Conservation (phyloP, 2,797 vertebrate genomes). For the Xiphorhynchus erythropygius region DNA sequence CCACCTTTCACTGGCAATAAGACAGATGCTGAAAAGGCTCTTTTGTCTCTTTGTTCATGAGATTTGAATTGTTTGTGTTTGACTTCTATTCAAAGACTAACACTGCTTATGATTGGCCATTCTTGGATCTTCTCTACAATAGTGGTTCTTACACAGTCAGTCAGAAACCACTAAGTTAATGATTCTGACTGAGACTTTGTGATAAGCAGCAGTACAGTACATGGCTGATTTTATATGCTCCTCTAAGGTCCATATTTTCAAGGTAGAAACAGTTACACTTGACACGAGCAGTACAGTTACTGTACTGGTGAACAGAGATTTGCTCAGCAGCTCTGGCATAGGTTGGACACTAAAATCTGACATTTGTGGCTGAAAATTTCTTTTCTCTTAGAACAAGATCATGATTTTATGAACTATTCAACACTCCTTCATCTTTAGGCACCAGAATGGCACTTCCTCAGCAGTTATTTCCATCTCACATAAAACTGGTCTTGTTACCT, state of each 20-base stretch:
- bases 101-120: background rate
- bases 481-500: background rate
- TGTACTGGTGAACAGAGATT: background rate
- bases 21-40: background rate
- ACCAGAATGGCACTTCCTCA: background rate
- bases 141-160: background rate
- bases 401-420: conserved; percentile 27
- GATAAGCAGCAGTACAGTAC: background rate
- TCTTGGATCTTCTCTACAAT: background rate
- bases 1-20: conserved; percentile 4
- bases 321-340: background rate
- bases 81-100: background rate
- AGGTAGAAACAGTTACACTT: background rate
- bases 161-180: background rate
- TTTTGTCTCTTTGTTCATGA: background rate
- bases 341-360: background rate
- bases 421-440: background rate
- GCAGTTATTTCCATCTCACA: background rate
- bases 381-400: background rate
- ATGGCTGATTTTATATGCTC: background rate
- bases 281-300: background rate
- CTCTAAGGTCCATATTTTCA: background rate
- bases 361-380: background rate
- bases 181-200: background rate
- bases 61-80: background rate